Conservation (phyloP, 2,797 vertebrate genomes). For the Adelosebastes latens region DNA sequence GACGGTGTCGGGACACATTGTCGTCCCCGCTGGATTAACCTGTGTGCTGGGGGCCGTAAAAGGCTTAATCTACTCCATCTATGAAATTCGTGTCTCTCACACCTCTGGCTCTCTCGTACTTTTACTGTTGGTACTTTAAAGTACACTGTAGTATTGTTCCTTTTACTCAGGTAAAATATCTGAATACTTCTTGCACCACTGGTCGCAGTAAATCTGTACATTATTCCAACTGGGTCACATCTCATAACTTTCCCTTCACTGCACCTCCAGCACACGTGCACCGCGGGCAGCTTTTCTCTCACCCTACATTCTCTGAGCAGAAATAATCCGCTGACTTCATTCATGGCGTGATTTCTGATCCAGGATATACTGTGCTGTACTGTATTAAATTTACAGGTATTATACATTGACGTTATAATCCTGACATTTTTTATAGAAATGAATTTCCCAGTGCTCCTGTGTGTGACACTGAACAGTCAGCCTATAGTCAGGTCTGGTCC, state of each 20-base stretch:
- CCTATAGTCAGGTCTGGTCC: not conserved
- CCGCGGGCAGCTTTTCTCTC: slow-evolving; percentile 22
- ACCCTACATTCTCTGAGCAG: slow-evolving; percentile 16
- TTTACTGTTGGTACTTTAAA: not conserved
- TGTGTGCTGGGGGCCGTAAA: slow-evolving; percentile 55
- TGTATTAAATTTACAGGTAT: slow-evolving; percentile 41
- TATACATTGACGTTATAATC: slow-evolving; percentile 45
- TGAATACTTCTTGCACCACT: not conserved
- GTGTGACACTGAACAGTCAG: not conserved
- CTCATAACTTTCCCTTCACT: slow-evolving; percentile 22
- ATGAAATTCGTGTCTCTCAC: slow-evolving; percentile 3
- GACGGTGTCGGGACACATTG: slow-evolving; percentile 1
- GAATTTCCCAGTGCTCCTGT: not conserved
- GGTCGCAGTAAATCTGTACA: not conserved
- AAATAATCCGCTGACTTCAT: slow-evolving; percentile 45
- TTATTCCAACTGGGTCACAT: slow-evolving; percentile 47
- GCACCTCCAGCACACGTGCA: slow-evolving; percentile 27
- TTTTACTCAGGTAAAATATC: not conserved
- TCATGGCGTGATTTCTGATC: slow-evolving; percentile 29
- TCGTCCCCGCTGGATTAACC: slow-evolving; percentile 58
- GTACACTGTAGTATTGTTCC: not conserved
- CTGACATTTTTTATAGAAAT: slow-evolving; percentile 21
- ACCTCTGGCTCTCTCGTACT: not conserved
- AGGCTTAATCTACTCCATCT: slow-evolving; percentile 63
- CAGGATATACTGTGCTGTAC: slow-evolving; percentile 22